Percentiles rank a stretch among this genome's conserved stretches.
These are phyloP conservation scores for Strigamia maritima DNA, from an alignment of 2,888 invertebrate species.

Conservation along the genomic window DNA sequence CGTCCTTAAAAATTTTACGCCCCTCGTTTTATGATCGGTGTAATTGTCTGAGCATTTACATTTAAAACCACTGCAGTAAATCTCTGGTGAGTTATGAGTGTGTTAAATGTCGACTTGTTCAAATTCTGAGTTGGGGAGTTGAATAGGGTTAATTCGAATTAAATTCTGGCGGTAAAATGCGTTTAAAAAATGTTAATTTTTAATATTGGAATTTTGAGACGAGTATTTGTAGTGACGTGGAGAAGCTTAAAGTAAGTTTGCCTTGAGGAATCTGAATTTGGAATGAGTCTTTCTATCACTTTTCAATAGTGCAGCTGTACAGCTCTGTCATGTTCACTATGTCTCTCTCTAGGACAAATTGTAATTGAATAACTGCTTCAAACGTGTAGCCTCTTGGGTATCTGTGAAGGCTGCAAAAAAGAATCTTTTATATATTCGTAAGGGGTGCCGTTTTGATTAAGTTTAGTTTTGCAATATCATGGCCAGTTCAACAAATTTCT, in stretches of 20 bases:
- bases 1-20: background rate
- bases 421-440: slow-evolving; percentile 18
- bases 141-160: background rate
- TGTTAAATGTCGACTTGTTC: background rate
- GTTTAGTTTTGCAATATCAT: background rate
- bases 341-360: slow-evolving; percentile 24
- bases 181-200: background rate
- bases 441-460: slow-evolving; percentile 15
- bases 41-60: slow-evolving; percentile 28
- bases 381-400: slow-evolving; percentile 1
- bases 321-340: slow-evolving; percentile 8
- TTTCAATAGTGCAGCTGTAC: background rate
- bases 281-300: slow-evolving; percentile 26
- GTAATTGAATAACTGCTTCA: slow-evolving; percentile 18
- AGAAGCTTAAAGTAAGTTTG: background rate
- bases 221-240: background rate
- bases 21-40: slow-evolving; percentile 3
- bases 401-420: background rate
- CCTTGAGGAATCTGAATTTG: slow-evolving; percentile 12
- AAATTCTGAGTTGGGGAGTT: background rate
- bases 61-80: slow-evolving; percentile 12
- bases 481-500: background rate
- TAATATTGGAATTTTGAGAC: background rate
- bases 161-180: background rate
- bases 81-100: background rate